These are phyloP conservation scores for Strongylocentrotus purpuratus DNA, from an alignment of 35 echinoderm and acorn worm genomes.

Conservation along the genomic window DNA sequence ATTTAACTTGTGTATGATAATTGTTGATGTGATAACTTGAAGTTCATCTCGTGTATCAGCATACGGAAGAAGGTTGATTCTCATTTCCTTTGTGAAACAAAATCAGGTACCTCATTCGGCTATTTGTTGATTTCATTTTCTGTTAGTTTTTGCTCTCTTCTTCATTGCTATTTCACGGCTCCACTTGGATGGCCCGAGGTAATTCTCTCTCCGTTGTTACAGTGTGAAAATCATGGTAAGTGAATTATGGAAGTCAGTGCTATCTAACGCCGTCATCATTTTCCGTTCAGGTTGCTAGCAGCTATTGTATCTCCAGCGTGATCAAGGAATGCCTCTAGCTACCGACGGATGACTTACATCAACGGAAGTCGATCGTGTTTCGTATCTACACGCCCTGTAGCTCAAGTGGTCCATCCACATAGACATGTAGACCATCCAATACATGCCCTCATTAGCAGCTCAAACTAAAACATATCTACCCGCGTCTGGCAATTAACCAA, in stretches of 20 bases:
- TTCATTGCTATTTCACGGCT: background rate
- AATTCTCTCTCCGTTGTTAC: background rate
- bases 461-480: too few relatives aligned
- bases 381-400: background rate
- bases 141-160: background rate
- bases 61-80: background rate
- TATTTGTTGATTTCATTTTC: background rate
- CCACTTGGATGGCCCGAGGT: background rate
- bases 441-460: too few relatives aligned
- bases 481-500: too few relatives aligned
- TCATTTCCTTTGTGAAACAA: too few relatives aligned
- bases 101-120: too few relatives aligned
- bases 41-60: too few relatives aligned
- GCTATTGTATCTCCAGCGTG: background rate
- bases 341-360: background rate
- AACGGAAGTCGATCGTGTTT: background rate
- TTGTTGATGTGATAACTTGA: too few relatives aligned
- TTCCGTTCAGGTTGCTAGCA: background rate
- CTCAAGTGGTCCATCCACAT: background rate
- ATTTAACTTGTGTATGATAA: too few relatives aligned
- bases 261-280: slow-evolving; percentile 3
- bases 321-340: background rate
- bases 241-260: slow-evolving; percentile 10
- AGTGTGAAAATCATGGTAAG: slow-evolving; percentile 11
- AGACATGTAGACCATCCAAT: too few relatives aligned